A percentile compares a stretch with the other conserved stretches of the same genome.
Evolutionary conservation across 2,797 vertebrate genomes (phyloP).

Genomic region (Epinephelus awoara): DNA sequence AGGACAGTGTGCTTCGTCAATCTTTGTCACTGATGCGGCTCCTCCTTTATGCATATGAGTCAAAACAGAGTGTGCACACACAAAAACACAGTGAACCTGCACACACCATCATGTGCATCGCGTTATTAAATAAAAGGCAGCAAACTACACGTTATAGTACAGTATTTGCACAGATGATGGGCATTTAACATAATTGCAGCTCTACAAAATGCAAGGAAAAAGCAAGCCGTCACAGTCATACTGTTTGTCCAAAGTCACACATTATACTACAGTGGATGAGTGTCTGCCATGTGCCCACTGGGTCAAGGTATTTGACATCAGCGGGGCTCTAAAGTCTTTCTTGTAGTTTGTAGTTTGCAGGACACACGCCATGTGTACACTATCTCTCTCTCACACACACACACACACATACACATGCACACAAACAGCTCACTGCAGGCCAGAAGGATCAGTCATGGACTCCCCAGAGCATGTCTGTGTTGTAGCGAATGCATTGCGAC

Average conservation of each 20-base stretch:
- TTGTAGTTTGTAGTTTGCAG: constrained; percentile 22
- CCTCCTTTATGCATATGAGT: constrained; percentile 6
- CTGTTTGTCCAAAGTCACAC: constrained; percentile 28
- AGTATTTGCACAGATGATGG: neutral
- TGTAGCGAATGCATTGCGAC: constrained; percentile 79
- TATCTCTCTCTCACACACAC: neutral
- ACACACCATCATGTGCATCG: neutral
- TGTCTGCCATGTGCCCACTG: constrained; percentile 25
- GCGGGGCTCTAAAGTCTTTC: constrained; percentile 29
- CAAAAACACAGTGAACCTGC: neutral
- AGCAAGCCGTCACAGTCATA: constrained; percentile 4
- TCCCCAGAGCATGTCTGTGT: constrained; percentile 75
- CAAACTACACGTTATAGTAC: neutral
- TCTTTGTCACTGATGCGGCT: constrained; percentile 5
- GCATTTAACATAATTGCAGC: constrained; percentile 1
- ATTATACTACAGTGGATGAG: constrained; percentile 26
- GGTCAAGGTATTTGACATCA: constrained; percentile 50
- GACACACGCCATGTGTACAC: constrained; percentile 33
- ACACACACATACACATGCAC: neutral
- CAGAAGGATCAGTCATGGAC: constrained; percentile 72
- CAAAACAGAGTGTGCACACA: neutral
- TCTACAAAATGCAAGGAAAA: constrained; percentile 10
- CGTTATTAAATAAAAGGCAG: neutral
- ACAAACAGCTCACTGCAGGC: constrained; percentile 29
- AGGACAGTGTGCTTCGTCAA: constrained; percentile 2